Percentiles rank a stretch among this genome's conserved stretches.
Conservation (phyloP, 1,140 invertebrate species). For the Dufourea novaeangliae region DNA sequence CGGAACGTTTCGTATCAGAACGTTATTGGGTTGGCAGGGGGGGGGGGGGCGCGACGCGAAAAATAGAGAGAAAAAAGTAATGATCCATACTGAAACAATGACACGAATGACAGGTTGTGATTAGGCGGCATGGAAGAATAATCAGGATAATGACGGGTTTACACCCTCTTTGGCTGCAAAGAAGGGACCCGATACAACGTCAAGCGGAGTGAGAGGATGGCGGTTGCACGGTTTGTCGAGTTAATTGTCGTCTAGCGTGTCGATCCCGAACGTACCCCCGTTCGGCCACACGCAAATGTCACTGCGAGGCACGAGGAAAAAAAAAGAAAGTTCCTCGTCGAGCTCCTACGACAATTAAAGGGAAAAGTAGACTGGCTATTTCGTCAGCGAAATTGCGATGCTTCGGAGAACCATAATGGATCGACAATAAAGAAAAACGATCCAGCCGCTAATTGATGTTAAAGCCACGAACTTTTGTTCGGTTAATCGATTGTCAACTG, state of each 20-base stretch:
- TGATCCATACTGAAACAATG: constrained; percentile 74
- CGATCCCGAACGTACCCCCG: constrained; percentile 65
- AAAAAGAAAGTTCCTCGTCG: constrained; percentile 16
- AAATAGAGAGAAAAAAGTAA: constrained; percentile 67
- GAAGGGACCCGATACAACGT: constrained; percentile 41
- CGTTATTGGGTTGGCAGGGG: constrained; percentile 6
- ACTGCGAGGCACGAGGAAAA: constrained; percentile 38
- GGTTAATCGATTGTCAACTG: constrained; percentile 29
- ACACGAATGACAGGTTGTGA: constrained; percentile 73
- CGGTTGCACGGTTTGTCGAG: constrained; percentile 74
- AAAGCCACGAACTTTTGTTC: constrained; percentile 7
- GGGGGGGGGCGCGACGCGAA: constrained; percentile 19
- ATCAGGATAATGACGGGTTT: constrained; percentile 79
- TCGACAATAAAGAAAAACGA: constrained; percentile 26
- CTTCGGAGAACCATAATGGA: constrained; percentile 39
- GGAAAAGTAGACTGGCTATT: constrained; percentile 26
- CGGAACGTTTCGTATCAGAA: constrained; percentile 5
- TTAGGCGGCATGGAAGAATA: constrained; percentile 77
- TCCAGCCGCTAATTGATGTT: constrained; percentile 41
- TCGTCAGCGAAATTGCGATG: constrained; percentile 45
- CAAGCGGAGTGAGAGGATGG: constrained; percentile 52
- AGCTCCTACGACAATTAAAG: constrained; percentile 42
- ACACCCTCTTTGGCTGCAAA: constrained; percentile 66
- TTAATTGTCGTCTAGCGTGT: constrained; percentile 81
- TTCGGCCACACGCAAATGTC: constrained; percentile 72